Percentiles rank a stretch among this genome's conserved stretches.
Conservation (phyloP, 2,888 invertebrate genomes). For the Cylloceria caligata region DNA sequence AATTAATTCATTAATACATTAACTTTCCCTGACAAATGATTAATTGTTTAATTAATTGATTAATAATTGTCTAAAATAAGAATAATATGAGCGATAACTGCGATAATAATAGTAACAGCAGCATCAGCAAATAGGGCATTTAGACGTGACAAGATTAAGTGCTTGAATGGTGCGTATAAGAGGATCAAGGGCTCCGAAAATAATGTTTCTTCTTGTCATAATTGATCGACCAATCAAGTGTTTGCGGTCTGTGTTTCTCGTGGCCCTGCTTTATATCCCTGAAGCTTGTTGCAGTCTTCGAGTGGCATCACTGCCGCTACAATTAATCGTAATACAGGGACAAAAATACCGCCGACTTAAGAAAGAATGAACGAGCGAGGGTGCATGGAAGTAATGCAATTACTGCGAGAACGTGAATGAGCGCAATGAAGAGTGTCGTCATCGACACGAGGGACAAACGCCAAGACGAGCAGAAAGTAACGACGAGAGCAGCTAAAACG, state of each 20-base stretch:
- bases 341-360: constrained; percentile 40
- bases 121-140: background rate
- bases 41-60: too few relatives aligned
- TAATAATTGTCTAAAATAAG: too few relatives aligned
- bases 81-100: background rate
- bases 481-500: background rate
- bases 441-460: constrained; percentile 52
- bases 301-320: constrained; percentile 37
- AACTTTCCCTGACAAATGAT: too few relatives aligned
- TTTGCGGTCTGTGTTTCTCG: background rate
- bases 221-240: constrained; percentile 19
- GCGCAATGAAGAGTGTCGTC: constrained; percentile 61
- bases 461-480: constrained; percentile 14
- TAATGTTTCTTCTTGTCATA: constrained; percentile 33
- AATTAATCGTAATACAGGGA: constrained; percentile 57
- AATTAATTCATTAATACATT: too few relatives aligned
- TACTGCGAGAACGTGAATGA: constrained; percentile 42
- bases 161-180: background rate
- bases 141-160: background rate
- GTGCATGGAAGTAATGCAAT: constrained; percentile 42
- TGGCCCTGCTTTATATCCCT: background rate
- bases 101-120: background rate
- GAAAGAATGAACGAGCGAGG: constrained; percentile 41
- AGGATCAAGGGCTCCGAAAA: constrained; percentile 50
- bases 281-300: background rate